phyloP scores from a whole-genome alignment of 2,888 invertebrate species.

The Melangyna quadrimaculata region DNA sequence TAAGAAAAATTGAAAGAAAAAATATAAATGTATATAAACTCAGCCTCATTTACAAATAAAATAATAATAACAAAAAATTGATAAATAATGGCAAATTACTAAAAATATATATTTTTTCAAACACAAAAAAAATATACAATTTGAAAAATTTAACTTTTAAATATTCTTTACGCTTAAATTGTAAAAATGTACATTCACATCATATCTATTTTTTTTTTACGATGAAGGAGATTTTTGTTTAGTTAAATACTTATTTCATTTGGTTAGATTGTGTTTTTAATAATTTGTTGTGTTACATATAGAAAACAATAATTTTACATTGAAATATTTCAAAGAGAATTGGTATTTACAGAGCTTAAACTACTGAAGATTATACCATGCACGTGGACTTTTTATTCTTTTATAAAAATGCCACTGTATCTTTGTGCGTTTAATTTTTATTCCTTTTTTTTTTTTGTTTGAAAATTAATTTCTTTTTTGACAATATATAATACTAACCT shows the following conservation, averaged over 20 bases:
- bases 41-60: constrained; percentile 68
- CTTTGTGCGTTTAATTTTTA: constrained; percentile 63
- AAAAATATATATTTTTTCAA: constrained; percentile 52
- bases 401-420: constrained; percentile 50
- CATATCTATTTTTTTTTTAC: constrained; percentile 21
- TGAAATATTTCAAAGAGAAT: constrained; percentile 51
- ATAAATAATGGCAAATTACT: constrained; percentile 67
- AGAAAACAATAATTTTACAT: constrained; percentile 58
- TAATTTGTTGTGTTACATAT: constrained; percentile 48
- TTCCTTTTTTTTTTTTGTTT: constrained; percentile 14
- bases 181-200: constrained; percentile 58
- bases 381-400: constrained; percentile 40
- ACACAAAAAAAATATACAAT: constrained; percentile 58
- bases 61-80: constrained; percentile 55
- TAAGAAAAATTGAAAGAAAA: constrained; percentile 51
- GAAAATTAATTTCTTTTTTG: constrained; percentile 30
- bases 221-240: constrained; percentile 46
- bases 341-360: constrained; percentile 68
- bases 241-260: constrained; percentile 66
- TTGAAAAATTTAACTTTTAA: constrained; percentile 42
- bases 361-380: constrained; percentile 49
- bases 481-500: constrained; percentile 50
- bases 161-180: constrained; percentile 55
- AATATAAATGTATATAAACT: constrained; percentile 66
- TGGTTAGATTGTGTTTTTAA: constrained; percentile 63